Percentiles rank a stretch among this genome's conserved stretches.
Evolutionary conservation across 37 sponge, comb jelly and placozoan genomes (phyloP).

Genomic region (Eunapius fragilis): DNA sequence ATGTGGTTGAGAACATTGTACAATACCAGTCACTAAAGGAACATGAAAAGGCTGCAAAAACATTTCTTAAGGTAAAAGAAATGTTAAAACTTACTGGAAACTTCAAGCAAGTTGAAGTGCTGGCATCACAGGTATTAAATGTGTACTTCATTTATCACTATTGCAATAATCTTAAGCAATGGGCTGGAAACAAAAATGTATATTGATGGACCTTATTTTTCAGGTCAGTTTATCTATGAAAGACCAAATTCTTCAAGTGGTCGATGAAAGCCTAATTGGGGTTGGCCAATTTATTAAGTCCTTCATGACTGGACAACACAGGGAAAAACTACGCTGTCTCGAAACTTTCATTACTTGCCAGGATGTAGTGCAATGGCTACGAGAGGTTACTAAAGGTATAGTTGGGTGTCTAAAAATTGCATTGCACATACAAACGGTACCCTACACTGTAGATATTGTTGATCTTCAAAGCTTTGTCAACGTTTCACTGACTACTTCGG

Average conservation of each 20-base stretch:
- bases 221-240: conserved; percentile 36
- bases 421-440: not conserved
- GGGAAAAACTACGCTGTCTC: conserved; percentile 28
- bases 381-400: conserved; percentile 46
- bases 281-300: conserved; percentile 37
- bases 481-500: conserved; percentile 62
- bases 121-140: conserved; percentile 7
- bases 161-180: too few relatives aligned
- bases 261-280: conserved; percentile 8
- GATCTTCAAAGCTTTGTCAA: conserved; percentile 67
- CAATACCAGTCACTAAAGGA: not conserved
- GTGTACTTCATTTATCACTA: too few relatives aligned
- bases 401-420: not conserved
- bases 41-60: conserved; percentile 16
- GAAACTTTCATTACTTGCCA: conserved; percentile 20
- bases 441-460: conserved; percentile 29
- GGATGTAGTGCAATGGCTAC: conserved; percentile 50
- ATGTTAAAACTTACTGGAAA: conserved; percentile 1
- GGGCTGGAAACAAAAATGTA: too few relatives aligned
- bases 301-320: not conserved
- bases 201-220: not conserved
- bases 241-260: conserved; percentile 24
- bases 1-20: not conserved
- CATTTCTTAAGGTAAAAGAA: conserved; percentile 1
- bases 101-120: conserved; percentile 10